phyloP scores from a whole-genome alignment of 53 echinoderm and acorn worm species.

The Zoroaster sp. region DNA sequence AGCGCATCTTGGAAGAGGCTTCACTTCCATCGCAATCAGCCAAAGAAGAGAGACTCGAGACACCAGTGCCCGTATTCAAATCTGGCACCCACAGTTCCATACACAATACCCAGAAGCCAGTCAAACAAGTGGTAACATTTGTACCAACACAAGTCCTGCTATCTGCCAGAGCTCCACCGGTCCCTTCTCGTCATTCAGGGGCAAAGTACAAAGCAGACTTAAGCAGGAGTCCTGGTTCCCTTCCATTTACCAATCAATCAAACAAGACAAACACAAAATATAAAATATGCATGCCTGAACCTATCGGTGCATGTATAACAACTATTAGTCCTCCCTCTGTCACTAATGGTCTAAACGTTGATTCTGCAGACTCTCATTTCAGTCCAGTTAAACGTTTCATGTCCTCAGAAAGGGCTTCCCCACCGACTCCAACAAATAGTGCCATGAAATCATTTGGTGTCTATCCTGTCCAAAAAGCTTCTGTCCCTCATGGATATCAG shows the following conservation, averaged over 20 bases:
- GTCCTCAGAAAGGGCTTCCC: no score
- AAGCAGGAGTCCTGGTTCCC: background rate
- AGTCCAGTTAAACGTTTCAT: background rate
- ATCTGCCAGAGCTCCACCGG: background rate
- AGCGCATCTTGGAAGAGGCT: background rate
- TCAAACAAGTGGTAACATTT: constrained; percentile 14
- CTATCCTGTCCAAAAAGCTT: background rate
- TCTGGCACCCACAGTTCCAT: background rate
- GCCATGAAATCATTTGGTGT: background rate
- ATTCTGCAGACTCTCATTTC: background rate
- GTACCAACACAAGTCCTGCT: background rate
- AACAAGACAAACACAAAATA: background rate
- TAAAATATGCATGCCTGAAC: no score
- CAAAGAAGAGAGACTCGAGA: background rate
- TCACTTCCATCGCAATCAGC: background rate
- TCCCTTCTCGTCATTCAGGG: background rate
- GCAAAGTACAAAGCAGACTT: background rate
- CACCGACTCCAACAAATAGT: background rate
- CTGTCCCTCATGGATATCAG: background rate
- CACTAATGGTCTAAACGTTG: background rate
- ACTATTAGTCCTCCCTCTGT: background rate
- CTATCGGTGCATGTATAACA: background rate
- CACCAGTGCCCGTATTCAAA: background rate
- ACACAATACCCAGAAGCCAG: background rate
- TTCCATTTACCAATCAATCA: background rate